phyloP scores from a whole-genome alignment of 2,797 vertebrate genomes.

The Labroides dimidiatus region DNA sequence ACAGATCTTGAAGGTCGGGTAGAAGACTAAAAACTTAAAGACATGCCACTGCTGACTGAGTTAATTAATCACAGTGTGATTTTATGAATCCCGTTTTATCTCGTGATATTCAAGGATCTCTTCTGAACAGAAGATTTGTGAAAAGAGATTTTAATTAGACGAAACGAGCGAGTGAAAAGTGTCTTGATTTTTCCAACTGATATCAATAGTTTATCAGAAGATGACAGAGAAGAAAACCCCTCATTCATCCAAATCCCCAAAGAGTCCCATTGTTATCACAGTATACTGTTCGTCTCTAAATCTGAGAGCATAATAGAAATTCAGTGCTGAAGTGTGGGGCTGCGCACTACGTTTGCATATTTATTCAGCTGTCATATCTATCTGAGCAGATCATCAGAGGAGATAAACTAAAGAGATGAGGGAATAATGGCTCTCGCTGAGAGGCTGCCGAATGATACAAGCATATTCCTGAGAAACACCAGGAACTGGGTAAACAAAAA shows the following conservation, averaged over 20 bases:
- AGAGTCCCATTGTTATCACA: slow-evolving; percentile 75
- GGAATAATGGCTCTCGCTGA: slow-evolving; percentile 82
- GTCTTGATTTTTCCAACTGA: slow-evolving; percentile 64
- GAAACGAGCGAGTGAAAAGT: slow-evolving; percentile 64
- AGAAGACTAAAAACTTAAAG: slow-evolving; percentile 34
- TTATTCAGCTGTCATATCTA: slow-evolving; percentile 87
- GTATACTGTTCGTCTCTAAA: slow-evolving; percentile 74
- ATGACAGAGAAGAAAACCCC: slow-evolving; percentile 63
- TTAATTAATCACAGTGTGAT: slow-evolving; percentile 65
- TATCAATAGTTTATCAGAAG: slow-evolving; percentile 75
- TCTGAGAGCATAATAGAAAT: slow-evolving; percentile 78
- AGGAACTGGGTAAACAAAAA: slow-evolving; percentile 74
- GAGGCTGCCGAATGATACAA: slow-evolving; percentile 73
- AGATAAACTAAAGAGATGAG: slow-evolving; percentile 84
- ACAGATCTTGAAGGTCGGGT: slow-evolving; percentile 59
- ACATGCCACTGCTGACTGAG: slow-evolving; percentile 55
- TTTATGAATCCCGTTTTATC: slow-evolving; percentile 58
- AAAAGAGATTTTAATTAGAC: slow-evolving; percentile 75
- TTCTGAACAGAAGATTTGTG: slow-evolving; percentile 63
- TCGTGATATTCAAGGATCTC: slow-evolving; percentile 65
- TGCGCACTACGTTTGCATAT: slow-evolving; percentile 79
- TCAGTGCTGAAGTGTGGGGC: slow-evolving; percentile 75
- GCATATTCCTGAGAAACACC: slow-evolving; percentile 77
- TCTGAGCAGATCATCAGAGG: slow-evolving; percentile 83
- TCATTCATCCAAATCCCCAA: slow-evolving; percentile 78